phyloP scores from a whole-genome alignment of 2,797 vertebrate species.

The Manis javanica region DNA sequence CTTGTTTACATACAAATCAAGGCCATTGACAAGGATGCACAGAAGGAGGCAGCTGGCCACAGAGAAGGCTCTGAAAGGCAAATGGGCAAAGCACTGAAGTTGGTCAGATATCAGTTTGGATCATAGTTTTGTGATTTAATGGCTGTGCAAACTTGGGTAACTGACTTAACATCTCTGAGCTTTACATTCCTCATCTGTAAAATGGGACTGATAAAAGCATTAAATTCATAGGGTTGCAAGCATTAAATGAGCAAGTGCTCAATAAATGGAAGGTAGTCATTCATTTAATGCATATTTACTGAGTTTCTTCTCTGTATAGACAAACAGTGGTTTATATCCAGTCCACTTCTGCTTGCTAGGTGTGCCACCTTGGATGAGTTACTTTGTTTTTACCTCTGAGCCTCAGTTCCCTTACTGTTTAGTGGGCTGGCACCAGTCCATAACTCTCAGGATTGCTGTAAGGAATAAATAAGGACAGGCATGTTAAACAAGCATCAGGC shows the following conservation, averaged over 20 bases:
- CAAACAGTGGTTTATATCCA: background rate
- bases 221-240: background rate
- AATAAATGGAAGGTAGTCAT: background rate
- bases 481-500: background rate
- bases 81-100: background rate
- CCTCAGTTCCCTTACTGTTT: background rate
- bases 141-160: background rate
- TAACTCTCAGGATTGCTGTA: background rate
- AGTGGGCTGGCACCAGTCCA: background rate
- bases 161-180: conserved; percentile 18
- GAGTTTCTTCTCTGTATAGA: background rate
- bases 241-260: background rate
- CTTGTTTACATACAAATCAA: conserved; percentile 48
- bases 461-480: background rate
- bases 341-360: background rate
- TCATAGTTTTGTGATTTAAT: background rate
- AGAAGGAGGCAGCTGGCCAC: background rate
- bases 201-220: background rate
- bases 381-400: background rate
- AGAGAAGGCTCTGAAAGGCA: background rate
- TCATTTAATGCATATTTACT: background rate
- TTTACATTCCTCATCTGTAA: background rate
- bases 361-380: background rate
- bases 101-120: background rate
- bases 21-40: background rate